Evolutionary conservation across 1,140 invertebrate genomes (phyloP), one percentile per base, ranked within the genome.

Genomic region (Paraescarpia echinospica): DNA sequence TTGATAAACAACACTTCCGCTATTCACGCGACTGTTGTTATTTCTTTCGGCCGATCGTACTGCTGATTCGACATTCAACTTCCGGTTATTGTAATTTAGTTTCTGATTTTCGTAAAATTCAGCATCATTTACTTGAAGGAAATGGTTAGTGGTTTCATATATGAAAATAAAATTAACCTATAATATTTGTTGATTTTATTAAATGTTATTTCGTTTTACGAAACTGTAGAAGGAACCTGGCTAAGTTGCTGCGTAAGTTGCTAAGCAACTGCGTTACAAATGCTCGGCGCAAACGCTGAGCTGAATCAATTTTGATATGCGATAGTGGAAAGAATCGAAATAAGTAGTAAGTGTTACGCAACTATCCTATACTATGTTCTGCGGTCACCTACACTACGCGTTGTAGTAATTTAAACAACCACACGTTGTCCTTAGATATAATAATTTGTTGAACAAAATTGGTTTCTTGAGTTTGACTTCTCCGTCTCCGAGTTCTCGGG

Each of bases 311-410:
- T n/a, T 90, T 90, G 90, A 41, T 33, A 89, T 90, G 90, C 90
- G 35, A 90, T 90, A 41, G 90, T 33, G 90, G 90, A 90, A 90
- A 22, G 34, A 90, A 90, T 90, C 90, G 14, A 90, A 90, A 34
- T 34, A 90, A 90, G n/a, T 4, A 90, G 34, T 90, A 41, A 41
- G 35, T 34, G 34, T 90, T 90, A 34, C 33, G 34, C 90, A 90
- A 90, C 14, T 34, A 90, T n/a, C 5, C 9, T 22, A 90, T 90
- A 22, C 35, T 90, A 90, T 77, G 59, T 77, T 77, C 22, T 27
- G 22, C 2, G 59, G 14, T 77, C 22, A 77, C 22, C 27, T 22
- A 77, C 59, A 14, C 8, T 77, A 31, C 59, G 22, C 22, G 59
- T 77, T 77, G 59, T 77, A 18, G 59, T 77, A 31, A 18, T 77